These are phyloP conservation scores for Apostichopus californicus DNA, from an alignment of 35 echinoderm and acorn worm species.

Conservation along the genomic window DNA sequence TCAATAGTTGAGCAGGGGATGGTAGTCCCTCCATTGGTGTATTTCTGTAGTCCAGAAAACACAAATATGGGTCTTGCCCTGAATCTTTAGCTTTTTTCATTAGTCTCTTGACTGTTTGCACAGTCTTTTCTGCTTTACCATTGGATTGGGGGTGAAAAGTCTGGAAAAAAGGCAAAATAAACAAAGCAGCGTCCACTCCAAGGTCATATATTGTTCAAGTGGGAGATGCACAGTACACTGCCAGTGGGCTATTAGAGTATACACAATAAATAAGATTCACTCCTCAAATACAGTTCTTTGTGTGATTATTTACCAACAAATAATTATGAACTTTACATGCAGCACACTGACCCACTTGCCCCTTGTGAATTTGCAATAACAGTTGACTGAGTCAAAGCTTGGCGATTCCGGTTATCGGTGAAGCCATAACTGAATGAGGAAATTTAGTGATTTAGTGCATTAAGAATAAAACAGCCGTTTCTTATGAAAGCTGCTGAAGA, in stretches of 20 bases:
- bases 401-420: neutral
- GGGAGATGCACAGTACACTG: neutral
- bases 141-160: constrained; percentile 24
- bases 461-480: neutral
- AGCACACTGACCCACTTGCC: constrained; percentile 24
- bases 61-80: neutral
- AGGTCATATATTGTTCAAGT: constrained; percentile 17
- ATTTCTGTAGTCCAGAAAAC: constrained; percentile 9
- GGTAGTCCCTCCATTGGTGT: constrained; percentile 5
- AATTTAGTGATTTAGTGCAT: neutral
- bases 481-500: neutral
- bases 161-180: constrained; percentile 4
- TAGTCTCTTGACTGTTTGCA: neutral
- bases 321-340: too few relatives aligned
- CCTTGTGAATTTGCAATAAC: neutral
- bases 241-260: too few relatives aligned
- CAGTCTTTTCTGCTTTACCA: constrained; percentile 10
- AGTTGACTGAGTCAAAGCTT: constrained; percentile 6
- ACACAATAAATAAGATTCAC: too few relatives aligned
- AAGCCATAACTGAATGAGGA: constrained; percentile 9
- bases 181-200: neutral
- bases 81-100: neutral
- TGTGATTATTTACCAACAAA: too few relatives aligned
- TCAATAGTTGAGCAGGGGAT: constrained; percentile 5
- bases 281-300: too few relatives aligned